Evolutionary conservation across 2,113 vertebrate genomes (phyloP).

Genomic region (Halcyon senegalensis): DNA sequence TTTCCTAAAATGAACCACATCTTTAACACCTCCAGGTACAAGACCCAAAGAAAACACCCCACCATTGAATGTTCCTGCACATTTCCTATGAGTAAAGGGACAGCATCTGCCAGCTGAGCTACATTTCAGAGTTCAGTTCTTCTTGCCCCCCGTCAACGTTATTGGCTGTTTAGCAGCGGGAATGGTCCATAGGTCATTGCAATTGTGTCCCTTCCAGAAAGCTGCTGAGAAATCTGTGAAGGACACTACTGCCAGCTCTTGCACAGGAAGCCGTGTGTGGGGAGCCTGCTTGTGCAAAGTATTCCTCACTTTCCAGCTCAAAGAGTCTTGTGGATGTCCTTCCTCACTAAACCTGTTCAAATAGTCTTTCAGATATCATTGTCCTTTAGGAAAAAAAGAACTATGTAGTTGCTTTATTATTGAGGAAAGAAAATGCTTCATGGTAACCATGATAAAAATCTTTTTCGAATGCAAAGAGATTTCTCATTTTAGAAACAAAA

Average conservation of each 20-base stretch:
- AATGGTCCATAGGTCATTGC: neutral
- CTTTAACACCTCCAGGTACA: neutral
- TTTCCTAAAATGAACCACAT: neutral
- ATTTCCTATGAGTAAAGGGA: neutral
- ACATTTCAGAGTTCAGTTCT: neutral
- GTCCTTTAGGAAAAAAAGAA: neutral
- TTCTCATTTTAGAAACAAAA: neutral
- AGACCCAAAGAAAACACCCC: neutral
- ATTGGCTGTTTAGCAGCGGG: neutral
- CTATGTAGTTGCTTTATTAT: neutral
- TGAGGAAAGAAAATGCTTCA: neutral
- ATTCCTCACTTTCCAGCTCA: neutral
- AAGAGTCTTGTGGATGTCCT: neutral
- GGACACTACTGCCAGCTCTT: neutral
- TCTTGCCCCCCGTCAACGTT: neutral
- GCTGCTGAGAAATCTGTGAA: neutral
- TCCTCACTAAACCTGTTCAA: neutral
- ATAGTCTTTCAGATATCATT: neutral
- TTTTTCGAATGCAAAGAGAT: neutral
- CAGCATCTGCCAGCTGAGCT: neutral
- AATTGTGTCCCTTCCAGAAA: neutral
- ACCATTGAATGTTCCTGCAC: neutral
- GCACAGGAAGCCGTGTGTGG: neutral
- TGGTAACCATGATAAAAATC: neutral
- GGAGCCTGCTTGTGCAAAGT: neutral